A percentile compares a stretch with the other conserved stretches of the same genome.
Conservation (phyloP, 2,113 vertebrate genomes). For the Rutilus rutilus region DNA sequence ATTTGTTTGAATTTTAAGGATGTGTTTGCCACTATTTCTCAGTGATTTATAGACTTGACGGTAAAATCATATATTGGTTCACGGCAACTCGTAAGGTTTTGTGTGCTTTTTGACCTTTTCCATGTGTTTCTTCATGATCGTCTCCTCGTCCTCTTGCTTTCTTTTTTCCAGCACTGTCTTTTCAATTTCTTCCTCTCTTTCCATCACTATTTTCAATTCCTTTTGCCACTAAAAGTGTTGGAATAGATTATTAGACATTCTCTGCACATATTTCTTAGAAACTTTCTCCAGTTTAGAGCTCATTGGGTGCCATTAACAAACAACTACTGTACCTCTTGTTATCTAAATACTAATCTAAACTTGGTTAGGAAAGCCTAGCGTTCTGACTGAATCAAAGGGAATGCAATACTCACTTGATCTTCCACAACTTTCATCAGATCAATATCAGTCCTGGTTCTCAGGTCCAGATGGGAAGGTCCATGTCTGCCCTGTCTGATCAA, state of each 20-base stretch:
- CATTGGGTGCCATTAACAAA: neutral
- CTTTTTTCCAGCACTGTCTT: conserved; percentile 2
- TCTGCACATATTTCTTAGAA: neutral
- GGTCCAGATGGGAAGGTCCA: neutral
- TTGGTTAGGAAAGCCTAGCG: neutral
- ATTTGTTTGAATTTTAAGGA: neutral
- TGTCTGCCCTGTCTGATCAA: neutral
- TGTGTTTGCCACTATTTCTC: neutral
- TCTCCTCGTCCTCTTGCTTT: conserved; percentile 13
- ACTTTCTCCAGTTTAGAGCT: neutral
- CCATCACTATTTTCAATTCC: conserved; percentile 26
- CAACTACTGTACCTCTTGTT: neutral
- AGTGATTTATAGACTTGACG: neutral
- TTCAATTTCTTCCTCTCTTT: conserved; percentile 28
- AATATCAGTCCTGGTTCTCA: conserved; percentile 9
- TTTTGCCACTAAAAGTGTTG: conserved; percentile 29
- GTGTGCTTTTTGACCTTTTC: conserved; percentile 39
- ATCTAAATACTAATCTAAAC: conserved; percentile 1
- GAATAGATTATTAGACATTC: neutral
- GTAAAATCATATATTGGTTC: neutral
- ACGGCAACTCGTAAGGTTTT: conserved; percentile 32
- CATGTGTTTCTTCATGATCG: conserved; percentile 7
- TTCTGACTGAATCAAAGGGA: conserved; percentile 17
- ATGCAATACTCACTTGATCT: conserved; percentile 24
- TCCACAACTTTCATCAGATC: conserved; percentile 19